Evolutionary conservation across 2,797 vertebrate species (phyloP), one percentile per base, ranked within the genome.

Genomic region (Glyptemys insculpta): DNA sequence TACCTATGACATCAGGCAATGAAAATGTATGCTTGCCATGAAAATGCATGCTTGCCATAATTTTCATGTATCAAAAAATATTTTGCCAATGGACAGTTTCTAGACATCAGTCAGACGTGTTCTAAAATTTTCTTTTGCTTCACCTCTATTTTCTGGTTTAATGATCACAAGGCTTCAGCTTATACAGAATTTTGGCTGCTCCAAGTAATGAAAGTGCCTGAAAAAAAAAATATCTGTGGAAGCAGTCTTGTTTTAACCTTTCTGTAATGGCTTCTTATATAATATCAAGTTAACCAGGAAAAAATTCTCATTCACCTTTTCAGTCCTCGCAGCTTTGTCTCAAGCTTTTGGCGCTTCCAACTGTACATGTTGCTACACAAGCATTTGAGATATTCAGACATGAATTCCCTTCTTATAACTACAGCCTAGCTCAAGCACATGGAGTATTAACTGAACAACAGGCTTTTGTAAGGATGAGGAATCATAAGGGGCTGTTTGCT

Each of bases 371-470:
- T 84, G 12, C 18, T 5, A 3, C 6, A 54, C 3, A 83, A 90
- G 3, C n/a, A 86, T 87, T 87, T 90, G 57, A 87, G 9, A 23
- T 78, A 88, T 59, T 91, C 57, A 65, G 54, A 52, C 2, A 80
- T 76, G 84, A n/a, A 78, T 80, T 95, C 85, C 85, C 50, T 76
- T n/a, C 44, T 87, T 88, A 87, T 86, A 86, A 83, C 6, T 68
- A 34, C 29, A 52, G n/a, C 27, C 76, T 86, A 89, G 62, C 4
- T 18, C 11, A 2, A 93, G 18, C 2, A 76, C 54, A 72, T 25
- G 93, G 47, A 85, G 10, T 1, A 2, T 56, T 90, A 85, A 76
- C 49, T 88, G 52, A 91, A 90, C 5, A 80, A 72, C 80, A 83
- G 88, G 57, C 44, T 90, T 19, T 14, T 88, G 25, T 6, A 21